These are phyloP conservation scores for Cyclopterus lumpus DNA, from an alignment of 2,797 vertebrate genomes.

Conservation along the genomic window DNA sequence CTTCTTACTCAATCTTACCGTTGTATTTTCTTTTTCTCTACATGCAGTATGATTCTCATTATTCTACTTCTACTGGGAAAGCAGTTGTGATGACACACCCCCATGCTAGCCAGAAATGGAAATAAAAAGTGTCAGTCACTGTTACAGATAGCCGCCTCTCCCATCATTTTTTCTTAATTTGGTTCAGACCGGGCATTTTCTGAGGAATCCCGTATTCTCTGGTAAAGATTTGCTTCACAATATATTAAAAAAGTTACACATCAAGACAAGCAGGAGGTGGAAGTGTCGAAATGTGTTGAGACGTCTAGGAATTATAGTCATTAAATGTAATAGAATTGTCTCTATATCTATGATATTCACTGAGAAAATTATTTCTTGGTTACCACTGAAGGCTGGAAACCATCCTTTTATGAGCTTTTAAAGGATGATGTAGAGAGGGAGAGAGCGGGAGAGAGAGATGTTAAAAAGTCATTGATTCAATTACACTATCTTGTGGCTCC, in stretches of 20 bases:
- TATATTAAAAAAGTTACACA: constrained; percentile 12
- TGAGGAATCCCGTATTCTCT: not conserved
- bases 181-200: constrained; percentile 7
- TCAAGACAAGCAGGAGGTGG: constrained; percentile 12
- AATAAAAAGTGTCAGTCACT: constrained; percentile 24
- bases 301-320: not conserved
- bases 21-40: constrained; percentile 3
- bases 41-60: constrained; percentile 31
- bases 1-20: constrained; percentile 5
- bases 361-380: constrained; percentile 11
- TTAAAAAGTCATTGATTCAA: constrained; percentile 60
- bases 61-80: constrained; percentile 2
- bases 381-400: constrained; percentile 26
- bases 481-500: constrained; percentile 44
- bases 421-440: constrained; percentile 14
- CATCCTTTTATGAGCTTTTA: constrained; percentile 50
- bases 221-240: not conserved
- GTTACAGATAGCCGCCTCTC: constrained; percentile 1
- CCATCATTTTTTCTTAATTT: not conserved
- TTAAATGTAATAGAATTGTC: not conserved
- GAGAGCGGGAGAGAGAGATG: not conserved
- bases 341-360: constrained; percentile 31
- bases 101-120: constrained; percentile 12
- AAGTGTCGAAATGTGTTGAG: constrained; percentile 3
- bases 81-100: constrained; percentile 21